These are phyloP conservation scores for Thalpophila matura DNA, from an alignment of 2,888 invertebrate species.

Conservation along the genomic window DNA sequence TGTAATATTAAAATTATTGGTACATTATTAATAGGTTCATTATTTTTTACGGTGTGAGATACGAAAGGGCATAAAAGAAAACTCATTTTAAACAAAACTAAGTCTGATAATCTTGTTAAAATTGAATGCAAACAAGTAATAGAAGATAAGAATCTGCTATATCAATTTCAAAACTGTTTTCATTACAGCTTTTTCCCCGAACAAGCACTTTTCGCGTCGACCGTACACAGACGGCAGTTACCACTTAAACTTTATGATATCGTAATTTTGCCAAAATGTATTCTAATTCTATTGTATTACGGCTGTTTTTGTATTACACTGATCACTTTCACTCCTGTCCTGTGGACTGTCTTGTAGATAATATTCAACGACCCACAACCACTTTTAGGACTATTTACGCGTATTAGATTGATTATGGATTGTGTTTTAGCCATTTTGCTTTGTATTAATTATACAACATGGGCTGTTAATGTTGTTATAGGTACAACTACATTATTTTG, in stretches of 20 bases:
- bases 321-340: slow-evolving; percentile 62
- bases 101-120: slow-evolving; percentile 52
- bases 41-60: slow-evolving; percentile 6
- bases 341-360: slow-evolving; percentile 63
- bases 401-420: slow-evolving; percentile 63
- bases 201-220: slow-evolving; percentile 57
- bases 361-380: slow-evolving; percentile 58
- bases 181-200: slow-evolving; percentile 55
- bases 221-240: slow-evolving; percentile 60
- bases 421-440: slow-evolving; percentile 53
- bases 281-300: slow-evolving; percentile 46
- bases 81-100: slow-evolving; percentile 45
- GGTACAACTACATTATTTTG: slow-evolving; percentile 36
- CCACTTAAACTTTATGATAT: slow-evolving; percentile 60
- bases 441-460: slow-evolving; percentile 38
- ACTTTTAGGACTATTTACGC: slow-evolving; percentile 63
- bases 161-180: slow-evolving; percentile 60
- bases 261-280: slow-evolving; percentile 57
- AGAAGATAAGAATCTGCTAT: slow-evolving; percentile 56
- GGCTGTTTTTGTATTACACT: slow-evolving; percentile 54
- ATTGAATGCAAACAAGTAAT: slow-evolving; percentile 54
- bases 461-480: slow-evolving; percentile 11
- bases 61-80: slow-evolving; percentile 31
- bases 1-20: slow-evolving; percentile 3
- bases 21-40: not conserved